A percentile compares a stretch with the other conserved stretches of the same genome.
phyloP scores from a whole-genome alignment of 2,797 vertebrate genomes.

The Oreochromis grahami region DNA sequence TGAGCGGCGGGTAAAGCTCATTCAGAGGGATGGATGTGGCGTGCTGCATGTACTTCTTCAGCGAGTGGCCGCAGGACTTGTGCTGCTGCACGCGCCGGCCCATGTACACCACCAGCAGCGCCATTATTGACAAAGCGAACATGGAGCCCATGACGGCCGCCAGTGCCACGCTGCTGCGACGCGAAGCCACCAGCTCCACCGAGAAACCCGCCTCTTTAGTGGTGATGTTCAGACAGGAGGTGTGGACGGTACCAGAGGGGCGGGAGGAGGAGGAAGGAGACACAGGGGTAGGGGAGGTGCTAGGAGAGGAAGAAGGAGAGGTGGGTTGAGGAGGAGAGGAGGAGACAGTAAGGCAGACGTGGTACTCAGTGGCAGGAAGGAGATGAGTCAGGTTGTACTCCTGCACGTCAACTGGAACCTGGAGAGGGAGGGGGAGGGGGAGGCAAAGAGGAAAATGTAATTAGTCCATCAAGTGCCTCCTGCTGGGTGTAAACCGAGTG shows the following conservation, averaged over 20 bases:
- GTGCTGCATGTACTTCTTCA: conserved; percentile 83
- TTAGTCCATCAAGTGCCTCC: neutral
- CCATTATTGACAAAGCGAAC: conserved; percentile 80
- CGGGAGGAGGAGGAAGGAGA: conserved; percentile 14
- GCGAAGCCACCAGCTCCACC: conserved; percentile 71
- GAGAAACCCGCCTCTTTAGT: conserved; percentile 78
- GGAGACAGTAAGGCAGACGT: conserved; percentile 79
- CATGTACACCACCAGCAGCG: conserved; percentile 78
- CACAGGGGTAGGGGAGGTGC: conserved; percentile 6
- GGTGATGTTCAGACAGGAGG: conserved; percentile 81
- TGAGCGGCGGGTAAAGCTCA: conserved; percentile 83
- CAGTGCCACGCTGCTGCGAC: conserved; percentile 74
- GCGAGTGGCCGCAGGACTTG: conserved; percentile 77
- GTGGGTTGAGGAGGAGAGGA: conserved; percentile 24
- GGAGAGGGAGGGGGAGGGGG: neutral
- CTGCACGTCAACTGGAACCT: conserved; percentile 80
- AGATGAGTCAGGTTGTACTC: conserved; percentile 85
- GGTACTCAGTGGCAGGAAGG: conserved; percentile 78
- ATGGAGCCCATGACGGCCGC: conserved; percentile 81
- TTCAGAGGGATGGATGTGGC: conserved; percentile 80
- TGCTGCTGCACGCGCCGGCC: conserved; percentile 76
- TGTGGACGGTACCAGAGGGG: conserved; percentile 49
- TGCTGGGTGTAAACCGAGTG: neutral
- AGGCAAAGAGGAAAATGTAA: neutral
- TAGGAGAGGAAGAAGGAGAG: conserved; percentile 18